Conservation (phyloP, 2,888 invertebrate species). For the Tenthredo notha region DNA sequence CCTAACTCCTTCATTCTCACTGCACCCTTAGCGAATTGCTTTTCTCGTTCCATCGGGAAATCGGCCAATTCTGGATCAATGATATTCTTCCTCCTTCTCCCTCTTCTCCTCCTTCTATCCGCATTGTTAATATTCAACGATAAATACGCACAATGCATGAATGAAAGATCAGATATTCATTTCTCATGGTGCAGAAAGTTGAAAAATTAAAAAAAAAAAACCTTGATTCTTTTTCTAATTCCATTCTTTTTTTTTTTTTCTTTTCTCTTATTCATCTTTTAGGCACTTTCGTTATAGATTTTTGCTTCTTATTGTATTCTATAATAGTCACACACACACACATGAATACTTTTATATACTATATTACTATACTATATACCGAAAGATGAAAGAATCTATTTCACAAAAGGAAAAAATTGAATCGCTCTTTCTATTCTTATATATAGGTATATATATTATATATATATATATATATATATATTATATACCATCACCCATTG, state of each 20-base stretch:
- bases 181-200: neutral
- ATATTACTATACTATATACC: neutral
- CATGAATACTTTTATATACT: neutral
- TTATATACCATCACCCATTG: too few species aligned
- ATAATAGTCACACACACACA: too few species aligned
- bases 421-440: neutral
- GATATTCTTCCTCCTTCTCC: neutral
- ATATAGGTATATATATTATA: neutral
- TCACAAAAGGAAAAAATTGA: neutral
- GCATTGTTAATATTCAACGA: neutral
- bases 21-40: neutral
- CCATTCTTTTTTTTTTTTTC: too few species aligned
- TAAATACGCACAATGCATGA: constrained; percentile 3
- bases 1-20: neutral
- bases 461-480: neutral
- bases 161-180: neutral
- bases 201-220: neutral
- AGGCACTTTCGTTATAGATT: too few species aligned
- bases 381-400: neutral
- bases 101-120: neutral
- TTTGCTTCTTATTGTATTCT: too few species aligned
- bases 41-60: constrained; percentile 13
- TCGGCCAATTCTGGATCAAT: constrained; percentile 2
- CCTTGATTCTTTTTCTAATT: too few species aligned
- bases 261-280: too few species aligned